Conservation (phyloP, 2,113 vertebrate genomes). For the Heloderma charlesbogerti region DNA sequence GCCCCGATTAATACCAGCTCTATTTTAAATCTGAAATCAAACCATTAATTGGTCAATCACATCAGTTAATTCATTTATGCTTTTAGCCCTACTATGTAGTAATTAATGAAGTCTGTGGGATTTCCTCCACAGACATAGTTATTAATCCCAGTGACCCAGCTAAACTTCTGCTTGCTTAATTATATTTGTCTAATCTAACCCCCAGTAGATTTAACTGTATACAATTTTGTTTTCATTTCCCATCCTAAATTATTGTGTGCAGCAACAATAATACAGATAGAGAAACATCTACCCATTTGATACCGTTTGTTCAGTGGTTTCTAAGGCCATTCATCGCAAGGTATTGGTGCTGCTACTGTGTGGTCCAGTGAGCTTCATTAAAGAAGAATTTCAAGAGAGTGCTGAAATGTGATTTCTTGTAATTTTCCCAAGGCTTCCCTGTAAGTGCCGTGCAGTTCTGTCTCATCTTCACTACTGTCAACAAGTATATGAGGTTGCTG, state of each 20-base stretch:
- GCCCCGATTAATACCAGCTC: neutral
- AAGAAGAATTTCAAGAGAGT: neutral
- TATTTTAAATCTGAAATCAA: conserved; percentile 35
- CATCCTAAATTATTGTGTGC: conserved; percentile 25
- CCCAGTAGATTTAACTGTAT: conserved; percentile 50
- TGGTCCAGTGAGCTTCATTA: neutral
- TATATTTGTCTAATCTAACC: conserved; percentile 49
- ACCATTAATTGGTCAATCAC: conserved; percentile 33
- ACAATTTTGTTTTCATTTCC: conserved; percentile 62
- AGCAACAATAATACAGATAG: neutral
- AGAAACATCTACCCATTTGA: neutral
- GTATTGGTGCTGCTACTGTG: neutral
- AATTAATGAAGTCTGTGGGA: conserved; percentile 42
- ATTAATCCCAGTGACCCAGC: conserved; percentile 52
- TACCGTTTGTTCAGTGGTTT: neutral
- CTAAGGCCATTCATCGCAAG: neutral
- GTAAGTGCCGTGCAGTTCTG: neutral
- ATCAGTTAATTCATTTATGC: conserved; percentile 36
- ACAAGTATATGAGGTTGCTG: neutral
- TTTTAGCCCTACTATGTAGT: conserved; percentile 10
- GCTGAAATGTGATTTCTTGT: neutral
- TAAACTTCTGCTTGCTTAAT: conserved; percentile 45
- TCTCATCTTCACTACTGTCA: neutral
- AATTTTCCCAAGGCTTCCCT: neutral
- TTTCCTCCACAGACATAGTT: conserved; percentile 41